These are phyloP conservation scores for Colletes latitarsis DNA, from an alignment of 1,140 invertebrate genomes.

Conservation along the genomic window DNA sequence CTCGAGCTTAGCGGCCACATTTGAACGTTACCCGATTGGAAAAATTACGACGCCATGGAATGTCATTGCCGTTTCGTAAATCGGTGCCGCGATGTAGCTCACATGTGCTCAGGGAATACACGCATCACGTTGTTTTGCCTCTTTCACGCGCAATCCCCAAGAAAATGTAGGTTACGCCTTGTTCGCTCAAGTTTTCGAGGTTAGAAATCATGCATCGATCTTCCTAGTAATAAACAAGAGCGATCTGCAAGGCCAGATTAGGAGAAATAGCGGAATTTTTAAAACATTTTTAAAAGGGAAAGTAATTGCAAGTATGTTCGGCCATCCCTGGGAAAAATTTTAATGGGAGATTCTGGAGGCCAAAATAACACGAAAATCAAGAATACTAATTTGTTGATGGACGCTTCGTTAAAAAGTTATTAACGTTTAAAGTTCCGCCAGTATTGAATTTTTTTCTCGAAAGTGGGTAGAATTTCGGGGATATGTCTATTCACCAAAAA, in stretches of 20 bases:
- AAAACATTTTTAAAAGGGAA: no score
- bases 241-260: no score
- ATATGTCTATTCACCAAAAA: no score
- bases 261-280: no score
- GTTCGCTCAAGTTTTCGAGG: constrained; percentile 18
- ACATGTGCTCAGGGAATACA: constrained; percentile 21
- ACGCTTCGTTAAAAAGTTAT: no score
- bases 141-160: neutral
- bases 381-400: no score
- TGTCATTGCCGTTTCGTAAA: constrained; percentile 64
- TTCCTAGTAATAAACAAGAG: constrained; percentile 7
- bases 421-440: no score
- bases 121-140: constrained; percentile 23
- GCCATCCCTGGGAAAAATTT: no score
- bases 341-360: no score
- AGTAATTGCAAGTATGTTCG: neutral
- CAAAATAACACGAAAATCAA: no score
- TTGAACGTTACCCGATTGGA: constrained; percentile 59
- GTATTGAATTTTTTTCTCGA: no score
- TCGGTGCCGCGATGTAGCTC: constrained; percentile 33
- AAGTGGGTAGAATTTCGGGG: no score
- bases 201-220: constrained; percentile 21
- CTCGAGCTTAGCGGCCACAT: constrained; percentile 51
- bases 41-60: constrained; percentile 63
- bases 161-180: constrained; percentile 35